These are phyloP conservation scores for Agrochola lota DNA, from an alignment of 2,888 invertebrate genomes.

Conservation along the genomic window DNA sequence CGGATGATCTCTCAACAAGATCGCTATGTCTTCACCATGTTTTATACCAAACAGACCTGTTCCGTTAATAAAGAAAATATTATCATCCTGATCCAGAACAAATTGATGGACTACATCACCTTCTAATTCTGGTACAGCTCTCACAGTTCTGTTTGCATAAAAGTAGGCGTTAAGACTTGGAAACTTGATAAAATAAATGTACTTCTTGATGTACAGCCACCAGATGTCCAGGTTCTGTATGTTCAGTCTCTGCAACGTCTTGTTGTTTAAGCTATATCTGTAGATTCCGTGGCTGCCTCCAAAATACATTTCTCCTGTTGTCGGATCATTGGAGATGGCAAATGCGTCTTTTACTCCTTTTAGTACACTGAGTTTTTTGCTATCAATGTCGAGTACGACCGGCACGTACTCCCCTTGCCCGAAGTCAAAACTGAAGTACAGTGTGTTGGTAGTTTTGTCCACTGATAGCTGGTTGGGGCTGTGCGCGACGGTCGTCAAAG, in stretches of 20 bases:
- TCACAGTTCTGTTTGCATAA: slow-evolving; percentile 76
- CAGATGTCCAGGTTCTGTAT: slow-evolving; percentile 81
- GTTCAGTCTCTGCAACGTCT: slow-evolving; percentile 74
- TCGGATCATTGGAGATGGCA: slow-evolving; percentile 77
- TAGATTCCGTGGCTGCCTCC: slow-evolving; percentile 86
- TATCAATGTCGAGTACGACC: slow-evolving; percentile 76
- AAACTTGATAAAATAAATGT: slow-evolving; percentile 82
- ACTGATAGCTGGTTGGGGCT: slow-evolving; percentile 85
- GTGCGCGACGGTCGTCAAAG: slow-evolving; percentile 76
- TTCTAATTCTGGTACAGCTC: slow-evolving; percentile 68
- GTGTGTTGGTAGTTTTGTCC: slow-evolving; percentile 75
- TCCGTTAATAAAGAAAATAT: slow-evolving; percentile 82
- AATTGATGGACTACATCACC: slow-evolving; percentile 80
- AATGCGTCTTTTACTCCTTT: slow-evolving; percentile 85
- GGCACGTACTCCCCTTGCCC: slow-evolving; percentile 83
- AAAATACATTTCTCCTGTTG: slow-evolving; percentile 78
- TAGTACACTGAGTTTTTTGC: slow-evolving; percentile 77
- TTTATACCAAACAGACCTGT: slow-evolving; percentile 81
- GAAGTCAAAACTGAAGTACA: slow-evolving; percentile 85
- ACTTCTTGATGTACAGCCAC: slow-evolving; percentile 81
- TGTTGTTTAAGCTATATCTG: slow-evolving; percentile 74
- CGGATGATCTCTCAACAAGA: slow-evolving; percentile 75
- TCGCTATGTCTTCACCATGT: slow-evolving; percentile 59
- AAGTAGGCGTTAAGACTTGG: slow-evolving; percentile 80
- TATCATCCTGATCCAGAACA: slow-evolving; percentile 78